Base-by-base conservation (phyloP, 2,888 invertebrate genomes). In the Neelides folsomi region DNA sequence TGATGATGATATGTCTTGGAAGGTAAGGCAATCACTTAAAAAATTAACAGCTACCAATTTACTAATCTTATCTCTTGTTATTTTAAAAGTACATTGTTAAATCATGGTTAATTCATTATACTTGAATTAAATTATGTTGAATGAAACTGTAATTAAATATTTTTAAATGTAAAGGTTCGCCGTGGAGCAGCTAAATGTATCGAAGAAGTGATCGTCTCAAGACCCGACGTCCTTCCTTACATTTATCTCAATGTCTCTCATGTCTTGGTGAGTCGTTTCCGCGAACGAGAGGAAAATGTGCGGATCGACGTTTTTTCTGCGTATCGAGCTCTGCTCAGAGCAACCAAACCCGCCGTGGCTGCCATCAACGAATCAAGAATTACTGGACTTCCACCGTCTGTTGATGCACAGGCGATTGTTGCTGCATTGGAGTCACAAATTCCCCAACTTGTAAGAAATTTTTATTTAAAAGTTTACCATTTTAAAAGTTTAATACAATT, bases 1-100 rank as follows among this genome's bases (percentile, higher is more conserved):
- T 71, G 98, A 98, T 71, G 98, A 99, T 69, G 98, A 98, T 69
- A 92, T 98, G 87, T 93, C 93, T 55, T 99, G 98, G 97, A 95
- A 97, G 76, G 88, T 88, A 51, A 41, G 16, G 10, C 34, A 36
- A n/a, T 41, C 18, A 41, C 19, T 15, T 36, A n/a, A n/a, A n/a
- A n/a, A n/a, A n/a, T 40, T 34, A 18, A 19, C 13, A 45, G 15
- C 37, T n/a, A n/a, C 37, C 37, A n/a, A 37, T 37, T 37, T 37
- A 10, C n/a, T n/a, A n/a, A n/a, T n/a, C n/a, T n/a, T n/a, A n/a
- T n/a, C n/a, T n/a, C n/a, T n/a, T n/a, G n/a, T n/a, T n/a, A n/a
- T n/a, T n/a, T n/a, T n/a, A n/a, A n/a, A n/a, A n/a, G n/a, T n/a
- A n/a, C n/a, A n/a, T n/a, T n/a, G n/a, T n/a, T n/a, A n/a, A n/a